phyloP scores from a whole-genome alignment of 2,888 invertebrate species.

The Trichogramma evanescens region DNA sequence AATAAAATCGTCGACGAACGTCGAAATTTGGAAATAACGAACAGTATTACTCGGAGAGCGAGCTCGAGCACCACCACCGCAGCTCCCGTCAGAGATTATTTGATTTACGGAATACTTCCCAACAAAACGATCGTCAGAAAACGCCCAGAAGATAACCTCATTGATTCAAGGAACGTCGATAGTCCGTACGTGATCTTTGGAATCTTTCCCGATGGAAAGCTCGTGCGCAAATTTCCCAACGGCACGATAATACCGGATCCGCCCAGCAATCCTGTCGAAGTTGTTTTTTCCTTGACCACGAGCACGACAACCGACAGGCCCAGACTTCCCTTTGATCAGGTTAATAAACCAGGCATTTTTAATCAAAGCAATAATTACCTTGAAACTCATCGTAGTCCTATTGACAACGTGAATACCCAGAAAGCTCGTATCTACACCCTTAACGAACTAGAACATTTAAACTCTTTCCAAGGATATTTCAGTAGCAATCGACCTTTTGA shows the following conservation, averaged over 20 bases:
- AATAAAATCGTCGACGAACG: constrained; percentile 1
- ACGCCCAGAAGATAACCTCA: constrained; percentile 60
- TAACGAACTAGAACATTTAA: constrained; percentile 40
- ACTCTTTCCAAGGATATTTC: constrained; percentile 33
- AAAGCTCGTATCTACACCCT: constrained; percentile 31
- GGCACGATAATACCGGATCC: constrained; percentile 69
- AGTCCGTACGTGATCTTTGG: constrained; percentile 70
- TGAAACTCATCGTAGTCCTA: constrained; percentile 36
- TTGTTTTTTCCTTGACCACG: constrained; percentile 45
- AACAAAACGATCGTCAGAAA: constrained; percentile 74
- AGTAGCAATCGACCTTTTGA: constrained; percentile 34
- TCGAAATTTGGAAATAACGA: constrained; percentile 11
- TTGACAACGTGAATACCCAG: constrained; percentile 32
- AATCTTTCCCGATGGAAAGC: constrained; percentile 70
- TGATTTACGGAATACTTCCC: constrained; percentile 68
- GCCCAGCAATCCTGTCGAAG: constrained; percentile 43
- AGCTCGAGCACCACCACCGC: constrained; percentile 34
- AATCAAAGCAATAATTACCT: constrained; percentile 35
- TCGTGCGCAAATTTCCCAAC: constrained; percentile 73
- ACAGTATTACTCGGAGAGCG: constrained; percentile 36
- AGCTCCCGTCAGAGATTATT: constrained; percentile 60
- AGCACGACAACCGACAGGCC: constrained; percentile 43
- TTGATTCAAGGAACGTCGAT: constrained; percentile 62
- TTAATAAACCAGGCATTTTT: constrained; percentile 33
- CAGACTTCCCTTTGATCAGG: constrained; percentile 33